These are phyloP conservation scores for Neosalanx taihuensis DNA, from an alignment of 2,797 vertebrate genomes.

Conservation along the genomic window DNA sequence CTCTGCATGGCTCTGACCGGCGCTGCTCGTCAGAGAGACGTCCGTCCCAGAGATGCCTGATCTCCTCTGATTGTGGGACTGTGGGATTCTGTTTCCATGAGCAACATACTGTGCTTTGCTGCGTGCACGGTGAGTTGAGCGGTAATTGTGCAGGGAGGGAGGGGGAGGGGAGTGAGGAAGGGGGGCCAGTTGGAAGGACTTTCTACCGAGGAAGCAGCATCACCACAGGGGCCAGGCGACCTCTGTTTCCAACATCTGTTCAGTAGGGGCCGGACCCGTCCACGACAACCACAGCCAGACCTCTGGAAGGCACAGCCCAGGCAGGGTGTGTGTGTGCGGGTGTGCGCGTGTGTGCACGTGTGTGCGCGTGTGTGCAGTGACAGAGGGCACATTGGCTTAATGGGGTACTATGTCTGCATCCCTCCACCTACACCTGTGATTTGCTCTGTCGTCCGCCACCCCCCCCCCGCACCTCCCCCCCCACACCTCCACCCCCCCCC, in stretches of 20 bases:
- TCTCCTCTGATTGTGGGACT: neutral
- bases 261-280: conserved; percentile 35
- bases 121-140: conserved; percentile 50
- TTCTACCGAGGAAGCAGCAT: conserved; percentile 46
- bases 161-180: conserved; percentile 10
- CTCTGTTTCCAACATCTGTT: conserved; percentile 61
- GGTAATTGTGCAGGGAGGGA: conserved; percentile 48
- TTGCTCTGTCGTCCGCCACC: too few species aligned
- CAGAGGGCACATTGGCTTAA: conserved; percentile 28
- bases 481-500: neutral
- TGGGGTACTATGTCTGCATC: conserved; percentile 20
- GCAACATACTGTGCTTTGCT: conserved; percentile 30
- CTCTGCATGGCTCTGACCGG: too few species aligned
- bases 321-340: conserved; percentile 1
- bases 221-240: conserved; percentile 51
- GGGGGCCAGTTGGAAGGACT: conserved; percentile 40
- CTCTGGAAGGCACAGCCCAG: conserved; percentile 33
- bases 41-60: too few species aligned
- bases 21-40: too few species aligned
- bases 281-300: conserved; percentile 35
- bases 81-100: neutral
- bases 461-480: too few species aligned
- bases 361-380: conserved; percentile 8
- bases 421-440: conserved; percentile 5
- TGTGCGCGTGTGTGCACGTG: conserved; percentile 2